A percentile compares a stretch with the other conserved stretches of the same genome.
Conservation (phyloP, 30 jellyfish, hydroid and myxozoan genomes). For the Turritopsis rubra region DNA sequence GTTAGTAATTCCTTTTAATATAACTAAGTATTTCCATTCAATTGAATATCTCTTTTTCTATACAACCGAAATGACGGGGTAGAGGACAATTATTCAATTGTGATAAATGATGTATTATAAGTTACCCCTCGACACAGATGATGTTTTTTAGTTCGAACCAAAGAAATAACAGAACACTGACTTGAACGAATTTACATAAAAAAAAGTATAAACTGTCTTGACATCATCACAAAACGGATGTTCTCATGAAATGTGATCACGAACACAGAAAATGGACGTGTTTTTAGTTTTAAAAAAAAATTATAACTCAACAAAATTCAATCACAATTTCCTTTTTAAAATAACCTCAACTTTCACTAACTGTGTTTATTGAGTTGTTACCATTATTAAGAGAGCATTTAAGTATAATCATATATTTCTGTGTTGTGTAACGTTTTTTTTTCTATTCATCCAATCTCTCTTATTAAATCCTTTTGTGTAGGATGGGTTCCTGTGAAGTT, state of each 20-base stretch:
- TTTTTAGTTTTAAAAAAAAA: too few relatives aligned
- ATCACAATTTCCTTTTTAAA: not conserved
- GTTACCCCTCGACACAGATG: too few relatives aligned
- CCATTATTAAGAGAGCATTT: not conserved
- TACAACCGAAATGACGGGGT: too few relatives aligned
- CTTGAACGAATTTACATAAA: not conserved
- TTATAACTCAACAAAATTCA: not conserved
- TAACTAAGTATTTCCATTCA: not conserved
- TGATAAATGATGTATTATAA: too few relatives aligned
- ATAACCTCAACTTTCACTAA: not conserved
- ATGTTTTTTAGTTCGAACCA: not conserved
- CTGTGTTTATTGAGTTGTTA: not conserved
- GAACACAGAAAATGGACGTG: not conserved
- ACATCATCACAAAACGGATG: not conserved
- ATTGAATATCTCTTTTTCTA: not conserved
- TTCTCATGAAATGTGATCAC: not conserved
- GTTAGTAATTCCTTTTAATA: not conserved
- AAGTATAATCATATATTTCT: not conserved
- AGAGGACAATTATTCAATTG: too few relatives aligned
- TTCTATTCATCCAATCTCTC: not conserved
- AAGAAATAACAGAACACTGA: not conserved
- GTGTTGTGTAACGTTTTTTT: not conserved
- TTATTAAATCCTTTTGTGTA: not conserved
- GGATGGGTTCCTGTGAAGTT: not conserved
- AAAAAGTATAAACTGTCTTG: not conserved